These are phyloP conservation scores for Lissonota sp. DNA, from an alignment of 2,888 invertebrate species.

Conservation along the genomic window DNA sequence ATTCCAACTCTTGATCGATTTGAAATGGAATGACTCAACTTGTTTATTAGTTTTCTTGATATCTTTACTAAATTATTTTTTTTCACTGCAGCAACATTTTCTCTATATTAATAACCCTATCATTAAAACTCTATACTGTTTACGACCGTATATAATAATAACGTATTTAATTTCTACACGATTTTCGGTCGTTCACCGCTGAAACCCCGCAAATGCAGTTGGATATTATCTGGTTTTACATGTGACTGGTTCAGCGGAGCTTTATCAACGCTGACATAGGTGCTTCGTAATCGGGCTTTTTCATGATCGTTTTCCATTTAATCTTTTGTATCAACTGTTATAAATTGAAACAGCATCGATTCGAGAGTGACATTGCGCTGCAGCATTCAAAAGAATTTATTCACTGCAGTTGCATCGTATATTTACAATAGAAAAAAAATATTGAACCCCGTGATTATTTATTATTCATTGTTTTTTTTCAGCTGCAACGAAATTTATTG, in stretches of 20 bases:
- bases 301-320: conserved; percentile 19
- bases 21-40: too few species aligned
- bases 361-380: too few species aligned
- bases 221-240: conserved; percentile 36
- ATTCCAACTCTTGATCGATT: too few species aligned
- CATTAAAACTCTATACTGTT: neutral
- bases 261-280: conserved; percentile 22
- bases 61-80: too few species aligned
- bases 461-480: neutral
- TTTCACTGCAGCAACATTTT: too few species aligned
- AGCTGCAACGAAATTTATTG: neutral
- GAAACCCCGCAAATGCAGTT: conserved; percentile 41
- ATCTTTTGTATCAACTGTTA: neutral
- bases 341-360: too few species aligned
- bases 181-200: conserved; percentile 40
- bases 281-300: neutral
- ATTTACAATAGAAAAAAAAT: too few species aligned
- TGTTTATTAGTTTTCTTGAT: too few species aligned
- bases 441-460: too few species aligned
- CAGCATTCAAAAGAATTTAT: too few species aligned
- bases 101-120: neutral
- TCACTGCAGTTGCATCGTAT: too few species aligned
- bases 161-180: neutral
- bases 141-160: neutral
- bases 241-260: conserved; percentile 15